Percentiles rank a stretch among this genome's conserved stretches.
These are phyloP conservation scores for Lagopus leucura DNA, from an alignment of 2,113 vertebrate genomes.

Conservation along the genomic window DNA sequence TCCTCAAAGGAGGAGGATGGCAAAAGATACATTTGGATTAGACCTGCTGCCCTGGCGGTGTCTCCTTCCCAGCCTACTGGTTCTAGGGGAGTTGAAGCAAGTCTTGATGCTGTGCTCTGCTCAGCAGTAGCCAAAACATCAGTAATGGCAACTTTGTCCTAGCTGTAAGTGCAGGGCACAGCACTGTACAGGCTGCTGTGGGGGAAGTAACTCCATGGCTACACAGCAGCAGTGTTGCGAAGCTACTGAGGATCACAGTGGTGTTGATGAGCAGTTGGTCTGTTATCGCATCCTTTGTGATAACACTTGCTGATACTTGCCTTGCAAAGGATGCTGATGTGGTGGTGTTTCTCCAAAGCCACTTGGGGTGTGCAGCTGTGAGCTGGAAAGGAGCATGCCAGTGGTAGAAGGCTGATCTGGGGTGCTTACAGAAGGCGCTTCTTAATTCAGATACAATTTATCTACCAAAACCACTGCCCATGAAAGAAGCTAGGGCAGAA, in stretches of 20 bases:
- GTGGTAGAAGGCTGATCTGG: not conserved
- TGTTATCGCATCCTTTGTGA: not conserved
- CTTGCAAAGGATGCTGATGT: not conserved
- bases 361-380: too few species aligned
- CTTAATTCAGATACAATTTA: not conserved
- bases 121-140: too few species aligned
- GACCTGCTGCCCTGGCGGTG: too few species aligned
- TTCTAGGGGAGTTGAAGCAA: too few species aligned
- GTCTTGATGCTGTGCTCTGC: too few species aligned
- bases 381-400: not conserved
- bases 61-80: too few species aligned
- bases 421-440: not conserved
- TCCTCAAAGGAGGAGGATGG: not conserved
- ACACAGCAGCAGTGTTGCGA: not conserved
- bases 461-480: not conserved
- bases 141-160: too few species aligned
- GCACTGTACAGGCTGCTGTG: too few species aligned
- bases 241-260: not conserved
- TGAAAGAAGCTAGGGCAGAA: not conserved
- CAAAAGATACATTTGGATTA: not conserved
- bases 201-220: not conserved
- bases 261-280: constrained; percentile 11
- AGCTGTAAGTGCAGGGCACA: too few species aligned
- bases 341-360: not conserved
- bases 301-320: not conserved